Evolutionary conservation across 2,888 invertebrate genomes (phyloP), one percentile per base, ranked within the genome.

Genomic region (Epirrhoe tristata): DNA sequence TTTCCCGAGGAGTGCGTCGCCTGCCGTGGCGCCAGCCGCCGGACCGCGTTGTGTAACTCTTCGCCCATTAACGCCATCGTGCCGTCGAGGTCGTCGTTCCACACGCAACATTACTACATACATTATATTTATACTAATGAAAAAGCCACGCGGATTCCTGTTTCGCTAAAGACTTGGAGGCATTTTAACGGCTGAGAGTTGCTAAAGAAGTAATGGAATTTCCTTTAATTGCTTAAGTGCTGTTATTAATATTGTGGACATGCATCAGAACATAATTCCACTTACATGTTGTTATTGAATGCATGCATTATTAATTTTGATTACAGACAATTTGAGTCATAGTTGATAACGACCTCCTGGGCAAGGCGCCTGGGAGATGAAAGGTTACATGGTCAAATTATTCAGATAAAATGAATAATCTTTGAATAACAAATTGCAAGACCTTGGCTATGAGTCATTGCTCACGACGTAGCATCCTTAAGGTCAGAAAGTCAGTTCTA

Each of bases 21-120:
- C 51, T 36, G 24, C 36, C 50, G 51, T 59, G 60, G 60, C 60
- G 67, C 66, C 67, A 57, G 63, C 63, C 53, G 55, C 85, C 87
- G 91, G 93, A 92, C 93, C 91, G 87, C 78, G 86, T 92, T 91
- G 91, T 91, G 93, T 89, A 91, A 92, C 86, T 82, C 79, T 84
- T 82, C 85, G 81, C 73, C 78, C 88, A 86, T 88, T 85, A 85
- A 84, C 81, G 81, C 80, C 77, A 75, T 81, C 79, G 81, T 80
- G 81, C 80, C 78, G 82, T 74, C 85, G 89, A 91, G 93, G 91
- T 91, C 91, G 84, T 85, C 87, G 90, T 87, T 87, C 90, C 82
- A 86, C 85, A 85, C 86, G 85, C 78, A 81, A 82, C 77, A 81
- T 80, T 31, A 58, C 46, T 16, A 58, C 58, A 59, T 52, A 51